These are phyloP conservation scores for Aphidius ervi DNA, from an alignment of 1,140 invertebrate genomes.

Conservation along the genomic window DNA sequence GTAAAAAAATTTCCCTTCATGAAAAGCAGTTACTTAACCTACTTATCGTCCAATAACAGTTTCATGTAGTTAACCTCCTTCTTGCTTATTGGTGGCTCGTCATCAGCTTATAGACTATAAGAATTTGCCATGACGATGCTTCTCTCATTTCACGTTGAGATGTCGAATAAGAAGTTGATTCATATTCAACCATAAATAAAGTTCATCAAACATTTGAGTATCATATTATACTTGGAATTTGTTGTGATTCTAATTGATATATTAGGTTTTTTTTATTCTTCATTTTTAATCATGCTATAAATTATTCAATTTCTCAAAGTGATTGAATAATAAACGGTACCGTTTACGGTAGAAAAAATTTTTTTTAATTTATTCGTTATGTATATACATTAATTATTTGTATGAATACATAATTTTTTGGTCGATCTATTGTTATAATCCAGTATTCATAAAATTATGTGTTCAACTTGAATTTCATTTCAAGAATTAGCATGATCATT, in stretches of 20 bases:
- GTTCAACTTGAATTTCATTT: no score
- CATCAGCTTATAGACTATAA: constrained; percentile 39
- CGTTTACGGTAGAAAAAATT: neutral
- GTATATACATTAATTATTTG: no score
- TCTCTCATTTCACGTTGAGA: constrained; percentile 19
- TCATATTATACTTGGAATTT: neutral
- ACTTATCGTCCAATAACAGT: constrained; percentile 36
- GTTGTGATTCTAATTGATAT: constrained; percentile 2
- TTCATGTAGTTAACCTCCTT: constrained; percentile 32
- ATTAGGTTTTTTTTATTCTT: constrained; percentile 1
- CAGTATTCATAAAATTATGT: no score
- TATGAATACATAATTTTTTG: no score
- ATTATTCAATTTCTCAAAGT: neutral
- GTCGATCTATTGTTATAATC: no score
- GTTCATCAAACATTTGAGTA: no score
- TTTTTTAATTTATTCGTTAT: no score
- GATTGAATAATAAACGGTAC: neutral
- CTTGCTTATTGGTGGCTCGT: constrained; percentile 30
- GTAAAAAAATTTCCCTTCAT: no score
- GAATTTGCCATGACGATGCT: constrained; percentile 22
- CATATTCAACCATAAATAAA: constrained; percentile 2
- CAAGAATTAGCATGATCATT: no score
- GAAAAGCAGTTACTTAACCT: constrained; percentile 15
- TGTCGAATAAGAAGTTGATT: constrained; percentile 1
- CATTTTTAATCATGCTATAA: neutral